Percentiles rank a stretch among this genome's conserved stretches.
These are phyloP conservation scores for Noctua comes DNA, from an alignment of 2,888 invertebrate species.

Conservation along the genomic window DNA sequence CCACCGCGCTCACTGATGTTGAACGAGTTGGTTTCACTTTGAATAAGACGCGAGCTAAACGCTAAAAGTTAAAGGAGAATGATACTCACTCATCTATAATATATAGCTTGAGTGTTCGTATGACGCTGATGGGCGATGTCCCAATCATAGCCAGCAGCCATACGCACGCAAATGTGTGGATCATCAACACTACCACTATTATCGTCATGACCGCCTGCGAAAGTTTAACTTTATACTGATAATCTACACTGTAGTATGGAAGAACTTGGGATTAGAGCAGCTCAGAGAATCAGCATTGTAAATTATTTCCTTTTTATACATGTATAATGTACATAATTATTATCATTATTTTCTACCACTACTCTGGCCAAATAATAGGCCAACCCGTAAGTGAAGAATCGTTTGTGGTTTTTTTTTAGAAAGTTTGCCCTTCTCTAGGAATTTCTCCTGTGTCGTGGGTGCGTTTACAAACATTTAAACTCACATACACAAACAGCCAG, in stretches of 20 bases:
- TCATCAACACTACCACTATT: constrained; percentile 77
- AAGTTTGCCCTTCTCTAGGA: no score
- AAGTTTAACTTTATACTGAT: background rate
- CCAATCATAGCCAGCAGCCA: constrained; percentile 81
- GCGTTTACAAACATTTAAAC: no score
- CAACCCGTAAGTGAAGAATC: background rate
- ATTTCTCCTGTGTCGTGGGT: no score
- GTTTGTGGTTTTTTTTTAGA: no score
- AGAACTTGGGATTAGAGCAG: no score
- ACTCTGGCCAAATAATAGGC: background rate
- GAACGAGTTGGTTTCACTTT: background rate
- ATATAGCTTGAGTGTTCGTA: constrained; percentile 81
- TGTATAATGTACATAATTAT: no score
- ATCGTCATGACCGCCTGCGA: constrained; percentile 80
- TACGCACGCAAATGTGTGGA: constrained; percentile 83
- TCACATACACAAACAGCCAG: no score
- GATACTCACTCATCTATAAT: constrained; percentile 80
- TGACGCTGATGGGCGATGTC: constrained; percentile 74
- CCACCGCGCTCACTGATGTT: background rate
- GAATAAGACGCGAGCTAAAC: background rate
- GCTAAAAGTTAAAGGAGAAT: constrained; percentile 17
- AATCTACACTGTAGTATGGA: background rate
- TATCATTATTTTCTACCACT: no score
- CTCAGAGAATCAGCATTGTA: no score
- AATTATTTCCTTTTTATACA: no score